phyloP scores from a whole-genome alignment of 2,888 invertebrate genomes.

The Xylota sylvarum region DNA sequence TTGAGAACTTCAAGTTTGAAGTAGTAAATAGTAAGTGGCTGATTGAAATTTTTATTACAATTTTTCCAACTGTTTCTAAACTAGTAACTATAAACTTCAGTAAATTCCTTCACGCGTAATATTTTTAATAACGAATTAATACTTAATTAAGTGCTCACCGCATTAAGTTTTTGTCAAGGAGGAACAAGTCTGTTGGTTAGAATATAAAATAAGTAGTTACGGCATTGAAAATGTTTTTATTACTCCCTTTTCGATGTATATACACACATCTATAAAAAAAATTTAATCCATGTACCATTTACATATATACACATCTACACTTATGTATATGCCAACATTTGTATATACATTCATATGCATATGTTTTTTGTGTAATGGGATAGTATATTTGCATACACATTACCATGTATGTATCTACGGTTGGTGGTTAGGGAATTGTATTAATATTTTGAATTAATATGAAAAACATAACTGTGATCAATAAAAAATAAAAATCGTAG shows the following conservation, averaged over 20 bases:
- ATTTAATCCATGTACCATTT: too few relatives aligned
- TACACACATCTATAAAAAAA: background rate
- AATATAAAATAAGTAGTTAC: background rate
- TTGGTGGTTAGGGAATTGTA: background rate
- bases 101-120: background rate
- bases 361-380: too few relatives aligned
- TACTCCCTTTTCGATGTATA: background rate
- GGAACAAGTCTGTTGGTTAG: background rate
- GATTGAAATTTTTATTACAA: slow-evolving; percentile 5
- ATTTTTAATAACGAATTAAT: background rate
- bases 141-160: background rate
- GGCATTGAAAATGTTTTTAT: background rate
- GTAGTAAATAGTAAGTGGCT: slow-evolving; percentile 50
- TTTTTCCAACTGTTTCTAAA: background rate
- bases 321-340: background rate
- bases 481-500: background rate
- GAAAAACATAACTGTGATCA: background rate
- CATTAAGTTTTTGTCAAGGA: background rate
- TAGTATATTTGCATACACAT: background rate
- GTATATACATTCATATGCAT: background rate
- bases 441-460: background rate
- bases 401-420: background rate
- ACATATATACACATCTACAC: background rate
- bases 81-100: background rate
- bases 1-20: slow-evolving; percentile 41